A percentile compares a stretch with the other conserved stretches of the same genome.
These are phyloP conservation scores for Leucopsar rothschildi DNA, from an alignment of 2,113 vertebrate genomes.

Conservation along the genomic window DNA sequence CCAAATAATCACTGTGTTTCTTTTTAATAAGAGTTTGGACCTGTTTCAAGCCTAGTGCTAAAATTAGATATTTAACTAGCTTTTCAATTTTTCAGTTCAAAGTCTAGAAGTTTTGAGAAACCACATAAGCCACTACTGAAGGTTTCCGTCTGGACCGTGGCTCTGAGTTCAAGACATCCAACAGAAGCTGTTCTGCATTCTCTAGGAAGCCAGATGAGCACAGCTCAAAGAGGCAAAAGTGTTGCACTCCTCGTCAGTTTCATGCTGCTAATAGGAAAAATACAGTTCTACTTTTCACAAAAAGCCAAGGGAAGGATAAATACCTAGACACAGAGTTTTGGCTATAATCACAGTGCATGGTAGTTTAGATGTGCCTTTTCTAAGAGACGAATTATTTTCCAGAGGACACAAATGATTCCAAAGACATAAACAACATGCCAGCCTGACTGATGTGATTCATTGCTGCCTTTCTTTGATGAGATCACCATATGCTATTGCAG, in stretches of 20 bases:
- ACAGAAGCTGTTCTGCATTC: background rate
- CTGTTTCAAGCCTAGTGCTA: slow-evolving; percentile 9
- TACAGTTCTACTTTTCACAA: background rate
- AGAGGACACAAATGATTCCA: background rate
- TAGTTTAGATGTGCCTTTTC: background rate
- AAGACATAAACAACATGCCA: background rate
- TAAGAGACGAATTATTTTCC: background rate
- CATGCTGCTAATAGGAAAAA: background rate
- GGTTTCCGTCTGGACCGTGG: background rate
- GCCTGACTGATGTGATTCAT: background rate
- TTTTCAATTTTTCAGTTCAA: slow-evolving; percentile 38
- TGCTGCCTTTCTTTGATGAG: background rate
- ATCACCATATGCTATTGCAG: background rate
- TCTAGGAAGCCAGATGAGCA: background rate
- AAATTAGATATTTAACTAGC: slow-evolving; percentile 27
- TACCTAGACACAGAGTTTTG: background rate
- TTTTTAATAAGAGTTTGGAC: slow-evolving; percentile 23
- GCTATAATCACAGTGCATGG: background rate
- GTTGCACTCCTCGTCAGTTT: background rate
- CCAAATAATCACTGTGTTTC: background rate
- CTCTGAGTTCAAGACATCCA: background rate
- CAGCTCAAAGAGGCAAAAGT: background rate
- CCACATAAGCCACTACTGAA: background rate
- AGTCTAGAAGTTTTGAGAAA: slow-evolving; percentile 15
- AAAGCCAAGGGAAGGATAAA: background rate